phyloP scores from a whole-genome alignment of 1,140 invertebrate species.

The Hesperophylax magnus region DNA sequence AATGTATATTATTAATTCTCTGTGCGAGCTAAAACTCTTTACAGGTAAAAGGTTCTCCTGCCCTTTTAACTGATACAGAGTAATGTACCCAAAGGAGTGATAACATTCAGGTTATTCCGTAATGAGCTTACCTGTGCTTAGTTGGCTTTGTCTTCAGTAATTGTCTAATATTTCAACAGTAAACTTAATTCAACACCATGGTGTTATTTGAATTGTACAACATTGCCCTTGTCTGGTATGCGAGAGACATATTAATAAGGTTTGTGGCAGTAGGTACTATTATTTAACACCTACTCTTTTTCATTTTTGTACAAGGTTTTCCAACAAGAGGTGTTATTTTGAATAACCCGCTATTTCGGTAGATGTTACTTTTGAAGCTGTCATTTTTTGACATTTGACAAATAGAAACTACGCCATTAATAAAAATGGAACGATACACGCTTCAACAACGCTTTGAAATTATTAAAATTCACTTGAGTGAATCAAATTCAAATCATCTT shows the following conservation, averaged over 20 bases:
- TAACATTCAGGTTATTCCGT: not conserved
- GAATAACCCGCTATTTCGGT: no score
- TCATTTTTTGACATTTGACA: no score
- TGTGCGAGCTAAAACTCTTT: no score
- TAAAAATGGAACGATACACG: no score
- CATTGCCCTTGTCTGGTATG: not conserved
- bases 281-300: not conserved
- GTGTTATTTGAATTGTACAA: not conserved
- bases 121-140: not conserved
- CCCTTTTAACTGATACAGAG: not conserved
- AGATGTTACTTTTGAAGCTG: no score
- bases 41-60: not conserved
- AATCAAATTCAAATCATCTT: no score
- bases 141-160: not conserved
- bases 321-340: no score
- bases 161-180: no score
- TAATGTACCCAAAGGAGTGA: not conserved
- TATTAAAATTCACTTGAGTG: no score
- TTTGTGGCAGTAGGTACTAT: not conserved
- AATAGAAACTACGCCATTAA: no score
- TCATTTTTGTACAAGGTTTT: not conserved
- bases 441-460: no score
- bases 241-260: constrained; percentile 21
- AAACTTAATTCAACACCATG: not conserved
- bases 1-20: no score